Conservation (phyloP, 2,888 invertebrate species). For the Buathra laborator region DNA sequence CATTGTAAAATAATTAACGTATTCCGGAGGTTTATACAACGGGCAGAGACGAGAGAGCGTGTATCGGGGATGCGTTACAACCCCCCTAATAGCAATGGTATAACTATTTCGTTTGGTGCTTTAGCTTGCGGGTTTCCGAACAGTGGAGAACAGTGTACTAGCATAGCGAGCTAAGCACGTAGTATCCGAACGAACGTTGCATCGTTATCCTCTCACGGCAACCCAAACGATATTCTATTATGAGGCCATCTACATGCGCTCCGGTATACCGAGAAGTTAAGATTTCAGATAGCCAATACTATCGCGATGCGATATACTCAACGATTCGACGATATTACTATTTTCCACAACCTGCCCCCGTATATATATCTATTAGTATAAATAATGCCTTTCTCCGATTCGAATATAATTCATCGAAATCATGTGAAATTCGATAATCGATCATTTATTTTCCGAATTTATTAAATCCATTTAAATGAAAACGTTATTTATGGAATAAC, state of each 20-base stretch:
- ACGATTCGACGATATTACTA: slow-evolving; percentile 13
- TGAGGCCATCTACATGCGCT: slow-evolving; percentile 51
- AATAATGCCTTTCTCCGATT: background rate
- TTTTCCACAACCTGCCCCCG: background rate
- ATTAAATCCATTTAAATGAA: background rate
- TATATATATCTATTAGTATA: background rate
- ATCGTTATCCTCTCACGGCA: slow-evolving; percentile 53
- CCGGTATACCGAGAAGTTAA: slow-evolving; percentile 38
- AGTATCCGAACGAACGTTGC: slow-evolving; percentile 50
- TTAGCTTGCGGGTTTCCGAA: slow-evolving; percentile 11
- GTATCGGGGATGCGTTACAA: slow-evolving; percentile 30
- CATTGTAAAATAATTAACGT: slow-evolving; percentile 9
- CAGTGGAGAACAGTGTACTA: background rate
- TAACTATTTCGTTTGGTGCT: slow-evolving; percentile 30
- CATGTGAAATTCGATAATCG: background rate
- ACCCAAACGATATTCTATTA: slow-evolving; percentile 64
- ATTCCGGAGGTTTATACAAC: slow-evolving; percentile 2
- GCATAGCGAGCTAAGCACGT: slow-evolving; percentile 55
- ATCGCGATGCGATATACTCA: slow-evolving; percentile 13
- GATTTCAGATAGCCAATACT: slow-evolving; percentile 40
- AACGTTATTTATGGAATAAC: background rate
- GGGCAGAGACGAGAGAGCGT: background rate
- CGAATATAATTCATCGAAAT: background rate
- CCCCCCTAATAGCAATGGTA: slow-evolving; percentile 20
- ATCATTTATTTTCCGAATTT: background rate